Percentiles rank a stretch among this genome's conserved stretches.
Conservation (phyloP, 1,140 invertebrate genomes). For the Leguminivora glycinivorella region DNA sequence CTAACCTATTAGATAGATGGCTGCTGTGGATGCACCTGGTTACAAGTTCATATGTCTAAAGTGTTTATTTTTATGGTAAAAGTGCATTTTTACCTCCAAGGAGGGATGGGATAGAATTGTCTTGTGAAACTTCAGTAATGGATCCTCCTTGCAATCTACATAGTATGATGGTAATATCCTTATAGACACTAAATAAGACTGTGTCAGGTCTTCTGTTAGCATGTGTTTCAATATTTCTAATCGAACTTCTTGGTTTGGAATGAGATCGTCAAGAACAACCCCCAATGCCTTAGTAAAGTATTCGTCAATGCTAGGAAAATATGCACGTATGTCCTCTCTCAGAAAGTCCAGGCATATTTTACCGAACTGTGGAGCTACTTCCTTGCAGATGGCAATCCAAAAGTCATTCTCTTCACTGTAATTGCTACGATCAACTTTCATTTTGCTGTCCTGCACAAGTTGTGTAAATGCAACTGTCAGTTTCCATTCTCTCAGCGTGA, state of each 20-base stretch:
- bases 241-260: conserved; percentile 13
- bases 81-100: conserved; percentile 58
- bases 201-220: conserved; percentile 39
- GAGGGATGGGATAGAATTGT: conserved; percentile 45
- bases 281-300: conserved; percentile 45
- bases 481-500: conserved; percentile 50
- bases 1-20: no score
- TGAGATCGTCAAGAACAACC: conserved; percentile 32
- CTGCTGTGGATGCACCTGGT: not conserved
- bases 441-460: conserved; percentile 30
- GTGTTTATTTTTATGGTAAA: conserved; percentile 36
- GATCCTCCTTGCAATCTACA: conserved; percentile 30
- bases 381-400: conserved; percentile 40
- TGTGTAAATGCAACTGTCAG: conserved; percentile 41
- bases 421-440: not conserved
- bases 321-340: conserved; percentile 45
- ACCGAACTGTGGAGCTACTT: conserved; percentile 41
- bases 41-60: not conserved
- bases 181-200: conserved; percentile 44
- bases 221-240: conserved; percentile 36
- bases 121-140: conserved; percentile 35
- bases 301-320: conserved; percentile 51
- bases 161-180: conserved; percentile 35
- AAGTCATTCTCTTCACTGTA: conserved; percentile 31
- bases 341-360: conserved; percentile 43